Base-by-base conservation (phyloP, 2,888 invertebrate species). In the Monopis laevigella region DNA sequence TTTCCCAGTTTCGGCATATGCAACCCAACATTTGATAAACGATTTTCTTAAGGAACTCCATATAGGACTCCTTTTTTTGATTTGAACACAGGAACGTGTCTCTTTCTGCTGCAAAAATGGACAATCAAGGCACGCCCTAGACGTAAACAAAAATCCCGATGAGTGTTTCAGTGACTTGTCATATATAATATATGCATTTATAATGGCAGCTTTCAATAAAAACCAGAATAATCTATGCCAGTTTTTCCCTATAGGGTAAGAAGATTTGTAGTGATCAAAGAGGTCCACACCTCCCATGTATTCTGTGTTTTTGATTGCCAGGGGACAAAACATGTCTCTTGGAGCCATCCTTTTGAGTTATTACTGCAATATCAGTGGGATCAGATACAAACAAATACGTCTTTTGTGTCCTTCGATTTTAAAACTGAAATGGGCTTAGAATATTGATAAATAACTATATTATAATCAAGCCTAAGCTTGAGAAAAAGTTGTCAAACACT, bases 381-480 rank as follows among this genome's bases (percentile, higher is more conserved):
- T 45, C 19, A 21, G 41, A 34, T 44, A 12, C 30, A 40, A 39
- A 47, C 3, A 24, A 40, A 41, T 13, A 48, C 47, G 41, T 46
- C 44, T 47, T 46, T 46, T 19, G 43, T 46, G 41, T 46, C 47
- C 39, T 39, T 39, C 44, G 42, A 46, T 32, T 44, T 46, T 27
- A 45, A 34, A 16, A 43, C 46, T 42, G 34, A 12, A 12, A 32
- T 39, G 39, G 42, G 34, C 40, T 11, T 38, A 41, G 36, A 28
- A 43, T 34, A 19, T 28, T 40, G 30, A 35, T 28, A 34, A 28
- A 40, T 40, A 40, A 38, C 41, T 41, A 27, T 12, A 10, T 3
- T 14, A 7, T 11, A 6, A 29, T 29, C 12, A 29, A 12, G 5
- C 5, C 12, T 5, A 5, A 11, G 5, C 7, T 7, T 29, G 29